Base-by-base conservation (phyloP, 2,113 vertebrate genomes). In the Perca flavescens region DNA sequence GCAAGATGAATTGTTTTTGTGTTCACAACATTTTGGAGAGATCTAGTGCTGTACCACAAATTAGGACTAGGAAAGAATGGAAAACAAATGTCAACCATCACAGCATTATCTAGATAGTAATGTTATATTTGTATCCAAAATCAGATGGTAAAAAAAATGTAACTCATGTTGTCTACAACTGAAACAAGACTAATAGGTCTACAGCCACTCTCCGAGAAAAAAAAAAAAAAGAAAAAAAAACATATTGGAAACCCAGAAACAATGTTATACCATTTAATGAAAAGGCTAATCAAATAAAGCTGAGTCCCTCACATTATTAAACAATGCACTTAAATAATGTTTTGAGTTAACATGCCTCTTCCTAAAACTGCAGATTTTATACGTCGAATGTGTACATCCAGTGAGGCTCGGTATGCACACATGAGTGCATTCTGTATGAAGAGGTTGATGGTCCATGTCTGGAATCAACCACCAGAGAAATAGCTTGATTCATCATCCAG, bases 401-500 rank as follows among this genome's bases (percentile, higher is more conserved):
- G 19, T 52, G 17, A 57, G 66, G 62, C 25, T n/a, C 28, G 40
- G 40, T 22, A 52, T 22, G 28, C 17, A 60, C 64, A 78, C 53
- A 36, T 19, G n/a, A 52, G 50, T 10, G 40, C 3, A 25, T 12
- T 62, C 21, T 57, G 71, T 71, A 73, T n/a, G 11, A 40, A 25
- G n/a, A 70, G 25, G 50, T 61, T 62, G 53, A 80, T 50, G 69
- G 57, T 22, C 43, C 34, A 46, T 57, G 70, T 61, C 71, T 86
- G 67, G 61, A 83, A 78, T 73, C 56, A 77, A 73, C 75, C 70
- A 71, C 34, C 22, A 52, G 36, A 73, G 66, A 73, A 85, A 71
- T 17, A 5, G 60, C 66, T 79, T 46, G 53, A 84, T 77, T 57
- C 67, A 74, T 64, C 79, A 76, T 75, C 62, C 65, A 61, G 73